Base-by-base conservation (phyloP, 2,888 invertebrate genomes). In the Dryocosmus kuriphilus region DNA sequence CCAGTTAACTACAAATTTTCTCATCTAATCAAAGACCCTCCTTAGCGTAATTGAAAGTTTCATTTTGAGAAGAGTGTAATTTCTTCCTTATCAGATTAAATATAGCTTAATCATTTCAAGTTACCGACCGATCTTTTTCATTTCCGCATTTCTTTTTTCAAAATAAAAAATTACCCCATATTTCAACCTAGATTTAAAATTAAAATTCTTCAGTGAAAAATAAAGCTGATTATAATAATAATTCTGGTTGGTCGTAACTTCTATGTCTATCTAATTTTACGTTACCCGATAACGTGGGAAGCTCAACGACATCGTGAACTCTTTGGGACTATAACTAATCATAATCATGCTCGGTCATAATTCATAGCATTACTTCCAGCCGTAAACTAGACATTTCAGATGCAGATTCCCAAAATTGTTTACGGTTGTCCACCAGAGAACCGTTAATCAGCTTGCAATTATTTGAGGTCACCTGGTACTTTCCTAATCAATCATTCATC, bases 371-470 rank as follows among this genome's bases (percentile, higher is more conserved):
- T 74, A 74, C 57, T 74, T 74, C 51, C 60, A 38, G 35, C 27
- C 2, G 60, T 57, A 60, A 61, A 74, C 16, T 30, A 41, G 60
- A 24, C 32, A 41, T 74, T 74, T 60, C 74, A 38, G 74, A 60
- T 74, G 60, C 60, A 74, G 60, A 35, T 74, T 74, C 19, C 32
- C 57, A 38, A 24, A 74, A 74, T 74, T 74, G 74, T 61, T 60
- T 74, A 41, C 74, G 57, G 41, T 30, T 38, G 22, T 60, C 22
- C 74, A 30, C 57, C 60, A 24, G 35, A 74, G 63, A 60, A 57
- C 38, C 30, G 71, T 65, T 76, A 51, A 75, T 74, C 38, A 32
- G 63, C 46, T n/a, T 75, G 76, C 76, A 77, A 75, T 78, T 76
- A 63, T 61, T 74, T 61, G 32, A 61, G 75, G 27, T 71, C 71